Base-by-base conservation (phyloP, 2,113 vertebrate species). In the Rhabdomys dilectus region DNA sequence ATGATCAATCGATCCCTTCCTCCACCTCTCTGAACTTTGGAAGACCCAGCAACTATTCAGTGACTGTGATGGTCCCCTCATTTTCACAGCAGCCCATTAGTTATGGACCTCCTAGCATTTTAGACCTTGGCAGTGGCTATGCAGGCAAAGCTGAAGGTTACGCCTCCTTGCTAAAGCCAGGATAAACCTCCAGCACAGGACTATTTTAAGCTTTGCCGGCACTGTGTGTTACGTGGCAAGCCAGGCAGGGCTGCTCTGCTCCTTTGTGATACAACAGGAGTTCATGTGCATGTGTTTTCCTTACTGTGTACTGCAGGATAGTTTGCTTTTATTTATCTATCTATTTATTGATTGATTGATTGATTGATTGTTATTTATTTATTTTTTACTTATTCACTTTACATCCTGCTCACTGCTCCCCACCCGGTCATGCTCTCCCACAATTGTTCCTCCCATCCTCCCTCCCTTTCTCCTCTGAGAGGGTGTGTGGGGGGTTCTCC, bases 201-300 rank as follows among this genome's bases (percentile, higher is more conserved):
- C 39, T 96, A n/a, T 91, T 93, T 96, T 91, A 82, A 91, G 91
- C 81, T 88, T 82, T 91, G 91, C 88, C 64, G 24, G 31, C 56
- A 9, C 31, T 21, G n/a, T 60, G 56, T n/a, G 75, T 93, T 73
- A 76, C 45, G 60, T 39, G 73, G 62, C 86, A 51, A 29, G 34
- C 29, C 58, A 29, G 51, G 56, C 56, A 7, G 39, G 21, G 21
- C 3, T 56, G 10, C 39, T 21, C 88, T 89, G 36, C 91, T 29
- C 51, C 51, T 51, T 11, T 5, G 15, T 11, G 7, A 1, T 5
- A 34, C 12, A 78, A 51, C 12, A 42, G 89, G 76, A 89, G 80
- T 70, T 39, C 0, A 0, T 19, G 42, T 51, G 66, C 31, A 19
- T 86, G 1, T 51, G 13, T 42, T 60, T 81, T 68, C 7, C n/a